These are phyloP conservation scores for Dendrocincla fuliginosa DNA, from an alignment of 2,797 vertebrate genomes.

Conservation along the genomic window DNA sequence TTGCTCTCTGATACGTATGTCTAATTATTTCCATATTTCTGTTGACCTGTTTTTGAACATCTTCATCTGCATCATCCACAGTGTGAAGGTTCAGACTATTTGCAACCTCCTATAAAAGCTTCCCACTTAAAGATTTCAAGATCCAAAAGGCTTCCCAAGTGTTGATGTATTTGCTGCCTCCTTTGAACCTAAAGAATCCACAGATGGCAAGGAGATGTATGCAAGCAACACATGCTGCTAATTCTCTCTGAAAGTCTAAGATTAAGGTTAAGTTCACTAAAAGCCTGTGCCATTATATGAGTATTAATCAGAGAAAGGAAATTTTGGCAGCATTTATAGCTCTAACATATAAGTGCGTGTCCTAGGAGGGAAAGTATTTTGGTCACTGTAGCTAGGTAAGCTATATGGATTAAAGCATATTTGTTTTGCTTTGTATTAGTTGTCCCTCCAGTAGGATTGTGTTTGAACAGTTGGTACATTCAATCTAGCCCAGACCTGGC, in stretches of 20 bases:
- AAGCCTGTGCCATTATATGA: neutral
- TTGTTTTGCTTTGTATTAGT: neutral
- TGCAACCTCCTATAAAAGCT: neutral
- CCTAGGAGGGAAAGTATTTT: neutral
- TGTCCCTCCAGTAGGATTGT: neutral
- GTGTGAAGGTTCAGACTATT: neutral
- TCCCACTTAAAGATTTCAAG: neutral
- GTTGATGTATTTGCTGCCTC: neutral
- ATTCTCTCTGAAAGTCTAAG: neutral
- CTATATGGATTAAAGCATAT: neutral
- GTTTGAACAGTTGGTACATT: constrained; percentile 30
- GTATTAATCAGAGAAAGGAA: neutral
- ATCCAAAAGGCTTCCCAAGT: neutral
- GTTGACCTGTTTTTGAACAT: neutral
- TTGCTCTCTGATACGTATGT: neutral
- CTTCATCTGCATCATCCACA: neutral
- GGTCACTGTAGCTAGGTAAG: neutral
- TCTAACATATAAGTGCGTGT: neutral
- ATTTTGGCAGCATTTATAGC: neutral
- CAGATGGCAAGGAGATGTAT: neutral
- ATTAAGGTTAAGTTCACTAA: neutral
- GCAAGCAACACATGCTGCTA: neutral
- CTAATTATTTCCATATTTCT: neutral
- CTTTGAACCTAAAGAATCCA: constrained; percentile 15
- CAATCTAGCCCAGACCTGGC: neutral